phyloP scores from a whole-genome alignment of 2,888 invertebrate species.

The Seladonia tumulorum region DNA sequence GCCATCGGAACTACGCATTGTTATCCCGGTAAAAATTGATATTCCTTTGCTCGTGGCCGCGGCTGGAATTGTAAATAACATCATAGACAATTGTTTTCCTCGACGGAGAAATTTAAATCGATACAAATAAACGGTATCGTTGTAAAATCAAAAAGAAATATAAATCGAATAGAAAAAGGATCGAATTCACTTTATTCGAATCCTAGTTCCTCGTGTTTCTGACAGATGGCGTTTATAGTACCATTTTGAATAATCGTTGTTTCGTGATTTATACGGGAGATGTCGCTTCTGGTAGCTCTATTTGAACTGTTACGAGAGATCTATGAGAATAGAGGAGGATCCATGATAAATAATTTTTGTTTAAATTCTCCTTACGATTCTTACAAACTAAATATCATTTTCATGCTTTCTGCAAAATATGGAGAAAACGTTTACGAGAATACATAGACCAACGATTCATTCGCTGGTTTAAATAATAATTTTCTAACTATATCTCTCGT shows the following conservation, averaged over 20 bases:
- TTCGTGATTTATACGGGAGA: background rate
- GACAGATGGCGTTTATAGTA: background rate
- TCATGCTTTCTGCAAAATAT: background rate
- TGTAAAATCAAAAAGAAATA: background rate
- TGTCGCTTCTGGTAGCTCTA: background rate
- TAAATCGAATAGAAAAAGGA: background rate
- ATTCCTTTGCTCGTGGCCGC: too few species aligned
- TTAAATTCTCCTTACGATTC: background rate
- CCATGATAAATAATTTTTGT: background rate
- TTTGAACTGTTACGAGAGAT: background rate
- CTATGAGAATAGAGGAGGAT: background rate
- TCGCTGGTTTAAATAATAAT: background rate
- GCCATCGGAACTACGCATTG: background rate
- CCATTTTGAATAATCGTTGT: background rate
- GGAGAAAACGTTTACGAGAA: background rate
- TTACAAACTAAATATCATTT: background rate
- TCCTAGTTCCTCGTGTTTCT: background rate
- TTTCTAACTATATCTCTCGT: background rate
- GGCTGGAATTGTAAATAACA: background rate
- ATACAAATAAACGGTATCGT: background rate
- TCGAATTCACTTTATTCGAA: background rate
- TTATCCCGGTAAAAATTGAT: background rate
- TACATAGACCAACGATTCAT: background rate
- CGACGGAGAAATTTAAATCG: background rate
- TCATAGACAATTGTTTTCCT: background rate